These are phyloP conservation scores for Archips xylosteana DNA, from an alignment of 2,888 invertebrate genomes.

Conservation along the genomic window DNA sequence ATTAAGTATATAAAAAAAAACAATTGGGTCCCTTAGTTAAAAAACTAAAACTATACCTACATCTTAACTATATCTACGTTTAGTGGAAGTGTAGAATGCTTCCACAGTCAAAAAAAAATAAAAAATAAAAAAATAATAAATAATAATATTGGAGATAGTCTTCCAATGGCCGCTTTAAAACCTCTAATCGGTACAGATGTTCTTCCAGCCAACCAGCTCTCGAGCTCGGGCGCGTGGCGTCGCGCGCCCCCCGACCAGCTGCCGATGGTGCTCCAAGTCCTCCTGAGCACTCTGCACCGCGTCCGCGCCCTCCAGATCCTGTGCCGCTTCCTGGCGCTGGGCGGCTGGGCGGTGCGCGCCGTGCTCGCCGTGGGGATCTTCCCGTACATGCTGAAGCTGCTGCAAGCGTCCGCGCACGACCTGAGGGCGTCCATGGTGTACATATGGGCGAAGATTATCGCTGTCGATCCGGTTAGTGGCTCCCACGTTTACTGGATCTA, in stretches of 20 bases:
- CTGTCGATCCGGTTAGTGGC: slow-evolving; percentile 94
- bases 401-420: slow-evolving; percentile 97
- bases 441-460: slow-evolving; percentile 99
- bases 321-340: slow-evolving; percentile 97
- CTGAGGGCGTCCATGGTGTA: slow-evolving; percentile 97
- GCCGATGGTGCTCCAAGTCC: slow-evolving; percentile 98
- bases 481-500: too few species aligned
- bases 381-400: slow-evolving; percentile 98
- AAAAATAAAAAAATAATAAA: too few species aligned
- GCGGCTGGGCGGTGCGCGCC: slow-evolving; percentile 94
- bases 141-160: too few species aligned
- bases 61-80: too few species aligned
- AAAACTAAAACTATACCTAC: too few species aligned
- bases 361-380: slow-evolving; percentile 99
- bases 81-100: too few species aligned
- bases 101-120: too few species aligned
- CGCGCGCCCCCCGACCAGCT: slow-evolving; percentile 94
- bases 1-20: too few species aligned
- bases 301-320: slow-evolving; percentile 97
- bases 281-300: slow-evolving; percentile 91
- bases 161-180: too few species aligned
- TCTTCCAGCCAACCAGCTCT: too few species aligned
- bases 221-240: slow-evolving; percentile 47
- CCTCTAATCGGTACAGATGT: too few species aligned
- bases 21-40: too few species aligned